phyloP scores from a whole-genome alignment of 2,113 vertebrate genomes.

The Corythornis madagascariensis region DNA sequence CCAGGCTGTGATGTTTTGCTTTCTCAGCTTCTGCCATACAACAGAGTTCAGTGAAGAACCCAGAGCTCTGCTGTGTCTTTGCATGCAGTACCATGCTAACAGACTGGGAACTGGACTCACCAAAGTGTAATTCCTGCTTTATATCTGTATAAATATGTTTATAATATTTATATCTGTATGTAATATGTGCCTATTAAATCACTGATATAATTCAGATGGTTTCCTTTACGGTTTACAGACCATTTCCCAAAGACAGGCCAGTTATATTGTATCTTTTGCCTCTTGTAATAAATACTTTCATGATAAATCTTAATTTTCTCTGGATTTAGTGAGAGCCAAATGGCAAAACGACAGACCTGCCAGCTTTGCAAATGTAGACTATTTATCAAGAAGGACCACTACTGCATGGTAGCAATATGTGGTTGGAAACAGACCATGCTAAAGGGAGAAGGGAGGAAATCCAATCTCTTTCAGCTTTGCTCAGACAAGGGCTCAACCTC shows the following conservation, averaged over 20 bases:
- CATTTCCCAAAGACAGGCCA: background rate
- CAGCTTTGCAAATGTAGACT: background rate
- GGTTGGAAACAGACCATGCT: background rate
- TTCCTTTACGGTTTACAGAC: background rate
- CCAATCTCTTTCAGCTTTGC: background rate
- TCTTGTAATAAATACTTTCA: background rate
- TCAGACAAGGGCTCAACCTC: background rate
- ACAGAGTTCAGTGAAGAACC: background rate
- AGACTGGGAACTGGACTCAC: background rate
- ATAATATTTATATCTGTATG: background rate
- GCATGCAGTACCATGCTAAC: background rate
- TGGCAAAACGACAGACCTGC: background rate
- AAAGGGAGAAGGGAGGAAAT: background rate
- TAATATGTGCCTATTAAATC: background rate
- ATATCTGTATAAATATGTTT: no score
- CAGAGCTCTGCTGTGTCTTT: background rate
- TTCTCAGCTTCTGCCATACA: background rate
- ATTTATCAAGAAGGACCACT: background rate
- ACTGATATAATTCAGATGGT: background rate
- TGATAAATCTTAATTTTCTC: background rate
- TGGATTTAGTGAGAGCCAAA: background rate
- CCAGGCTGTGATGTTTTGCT: background rate
- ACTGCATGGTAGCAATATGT: fast-evolving
- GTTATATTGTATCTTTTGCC: background rate
- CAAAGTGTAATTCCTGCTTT: background rate